Percentiles rank a stretch among this genome's conserved stretches.
Evolutionary conservation across 2,113 vertebrate genomes (phyloP).

Genomic region (Chlorodrepanis virens): DNA sequence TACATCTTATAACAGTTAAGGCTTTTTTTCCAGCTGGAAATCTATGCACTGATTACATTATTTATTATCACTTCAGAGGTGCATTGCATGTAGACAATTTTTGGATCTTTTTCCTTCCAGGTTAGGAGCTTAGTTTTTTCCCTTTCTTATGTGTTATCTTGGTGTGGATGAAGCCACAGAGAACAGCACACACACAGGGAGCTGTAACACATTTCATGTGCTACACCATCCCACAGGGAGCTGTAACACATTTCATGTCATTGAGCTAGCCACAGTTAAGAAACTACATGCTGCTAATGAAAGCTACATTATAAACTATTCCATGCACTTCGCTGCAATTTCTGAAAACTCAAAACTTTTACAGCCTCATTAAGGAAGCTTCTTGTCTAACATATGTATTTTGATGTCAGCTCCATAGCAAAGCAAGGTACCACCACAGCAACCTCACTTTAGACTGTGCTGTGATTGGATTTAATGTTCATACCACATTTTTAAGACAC

Average conservation of each 20-base stretch:
- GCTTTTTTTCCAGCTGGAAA: neutral
- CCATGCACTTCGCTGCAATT: neutral
- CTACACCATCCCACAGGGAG: no score
- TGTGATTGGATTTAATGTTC: neutral
- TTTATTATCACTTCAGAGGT: neutral
- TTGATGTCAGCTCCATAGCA: neutral
- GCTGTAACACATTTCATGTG: neutral
- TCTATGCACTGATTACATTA: neutral
- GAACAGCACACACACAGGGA: neutral
- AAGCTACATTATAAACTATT: neutral
- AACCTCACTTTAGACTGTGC: neutral
- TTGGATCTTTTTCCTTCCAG: neutral
- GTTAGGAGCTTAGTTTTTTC: neutral
- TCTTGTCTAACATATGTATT: neutral
- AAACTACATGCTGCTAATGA: neutral
- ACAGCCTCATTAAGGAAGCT: neutral
- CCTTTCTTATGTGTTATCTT: neutral
- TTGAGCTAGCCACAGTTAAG: neutral
- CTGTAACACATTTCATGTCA: neutral
- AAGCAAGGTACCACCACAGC: neutral
- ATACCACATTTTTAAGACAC: neutral
- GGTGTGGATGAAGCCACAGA: neutral
- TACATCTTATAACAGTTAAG: neutral
- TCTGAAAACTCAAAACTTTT: neutral
- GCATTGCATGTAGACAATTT: neutral